Base-by-base conservation (phyloP, 2,888 invertebrate species). In the Meiosimyza platycephala region DNA sequence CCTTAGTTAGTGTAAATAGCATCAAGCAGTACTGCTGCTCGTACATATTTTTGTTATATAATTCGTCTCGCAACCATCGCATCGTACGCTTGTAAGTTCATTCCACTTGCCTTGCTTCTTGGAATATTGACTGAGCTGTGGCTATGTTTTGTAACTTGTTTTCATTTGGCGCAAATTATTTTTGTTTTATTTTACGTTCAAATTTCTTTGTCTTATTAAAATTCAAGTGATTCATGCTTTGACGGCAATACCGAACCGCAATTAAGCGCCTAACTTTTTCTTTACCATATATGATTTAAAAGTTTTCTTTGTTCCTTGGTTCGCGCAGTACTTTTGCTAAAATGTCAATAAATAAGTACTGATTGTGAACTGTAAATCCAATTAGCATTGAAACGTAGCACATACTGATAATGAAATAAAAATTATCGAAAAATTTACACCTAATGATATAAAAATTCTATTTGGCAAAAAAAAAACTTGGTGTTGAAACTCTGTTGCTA, bases 41-140 rank as follows among this genome's bases (percentile, higher is more conserved):
- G 13, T 13, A 6, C 33, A 18, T 28, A 28, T 33, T 6, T 62
- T 64, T 64, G 28, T 64, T 64, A 64, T 64, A 64, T 64, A 64
- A 64, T 51, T 64, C 18, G 64, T 64, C 64, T 64, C 64, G 9
- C 9, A 40, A 40, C 40, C 40, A 40, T 6, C 9, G 40, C 28
- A 48, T 47, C 50, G n/a, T 63, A 47, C 18, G 54, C 59, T 15
- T 60, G 64, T 64, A 64, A 64, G 64, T 64, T 64, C 64, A 64
- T 64, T 64, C 64, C 64, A 64, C 64, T 64, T 64, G 64, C 22
- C 18, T 50, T 64, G 63, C 16, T 63, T 28, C 18, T 62, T 62
- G 13, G 12, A 18, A 22, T 64, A 28, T 18, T 22, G 22, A 40
- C 15, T 11, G 22, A 28, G 28, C 13, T 51, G 18, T 51, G 15